Evolutionary conservation across 2,113 vertebrate species (phyloP), one percentile per base, ranked within the genome.

Genomic region (Tyrannus savana): DNA sequence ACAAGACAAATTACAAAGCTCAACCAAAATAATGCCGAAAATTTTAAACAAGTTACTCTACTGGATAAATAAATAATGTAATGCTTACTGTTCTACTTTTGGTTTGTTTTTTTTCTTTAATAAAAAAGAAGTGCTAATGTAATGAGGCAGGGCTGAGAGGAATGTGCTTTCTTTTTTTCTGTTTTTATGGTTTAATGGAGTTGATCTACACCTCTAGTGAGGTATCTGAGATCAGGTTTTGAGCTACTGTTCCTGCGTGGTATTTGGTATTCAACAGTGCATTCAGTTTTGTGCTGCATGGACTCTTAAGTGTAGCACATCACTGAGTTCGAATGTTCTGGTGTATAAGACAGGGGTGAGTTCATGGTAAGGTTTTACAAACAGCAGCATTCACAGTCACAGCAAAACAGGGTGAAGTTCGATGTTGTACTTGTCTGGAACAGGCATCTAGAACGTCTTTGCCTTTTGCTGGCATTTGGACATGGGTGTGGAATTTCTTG

Each of bases 1-100:
- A 52, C 35, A 60, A 89, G 72, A 64, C 52, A 75, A 94, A 91
- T 92, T 88, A 68, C 42, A 94, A 94, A 86, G 42, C 64, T 91
- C 28, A 87, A 42, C 42, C 92, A 79, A 95, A 95, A 81, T 55
- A 68, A 23, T 17, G 52, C 76, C 72, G 94, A 68, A 87, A 95
- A 66, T 83, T 59, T 80, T 83, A 90, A 91, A 25, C 19, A 69
- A 90, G 67, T 77, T 87, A 58, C 44, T 88, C 52, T 74, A 6
- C 56, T 53, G 44, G 55, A 63, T 71, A 71, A 80, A 90, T 90
- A 86, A 46, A 14, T 68, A 74, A 19, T 46, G 31, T 60, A 66
- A 60, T 50, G 5, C 49, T 85, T 76, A 62, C 27, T 66, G 10
- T 6, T 67, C 10, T 67, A 41, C 0, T 10, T 80, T 41, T 35